A percentile compares a stretch with the other conserved stretches of the same genome.
Evolutionary conservation across 64 coral and sea anemone genomes (phyloP).

Genomic region (Montipora cactus): DNA sequence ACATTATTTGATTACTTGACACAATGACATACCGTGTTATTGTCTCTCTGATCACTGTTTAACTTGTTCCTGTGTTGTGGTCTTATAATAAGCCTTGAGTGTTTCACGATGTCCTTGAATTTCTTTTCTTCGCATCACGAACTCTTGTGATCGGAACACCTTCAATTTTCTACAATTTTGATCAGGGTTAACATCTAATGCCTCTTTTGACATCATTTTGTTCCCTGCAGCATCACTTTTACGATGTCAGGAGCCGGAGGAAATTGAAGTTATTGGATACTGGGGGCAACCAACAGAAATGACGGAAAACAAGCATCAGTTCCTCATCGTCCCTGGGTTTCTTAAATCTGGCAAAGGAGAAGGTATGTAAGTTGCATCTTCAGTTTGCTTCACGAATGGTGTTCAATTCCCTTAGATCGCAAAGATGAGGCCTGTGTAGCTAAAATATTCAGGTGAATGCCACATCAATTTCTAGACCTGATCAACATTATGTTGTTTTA

Average conservation of each 20-base stretch:
- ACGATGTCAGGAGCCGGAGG: no score
- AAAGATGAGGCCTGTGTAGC: not conserved
- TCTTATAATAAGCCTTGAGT: no score
- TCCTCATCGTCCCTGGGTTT: constrained; percentile 42
- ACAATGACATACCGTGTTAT: no score
- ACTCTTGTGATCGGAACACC: no score
- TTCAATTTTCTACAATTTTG: no score
- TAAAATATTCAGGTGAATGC: not conserved
- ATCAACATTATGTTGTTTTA: no score
- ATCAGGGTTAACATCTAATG: no score
- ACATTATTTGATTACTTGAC: no score
- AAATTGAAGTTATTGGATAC: constrained; percentile 32
- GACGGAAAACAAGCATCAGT: not conserved
- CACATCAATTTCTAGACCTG: not conserved
- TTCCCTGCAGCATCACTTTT: not conserved
- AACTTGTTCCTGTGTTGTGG: no score
- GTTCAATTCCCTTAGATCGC: not conserved
- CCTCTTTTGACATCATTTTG: not conserved
- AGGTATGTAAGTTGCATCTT: not conserved
- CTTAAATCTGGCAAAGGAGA: constrained; percentile 38
- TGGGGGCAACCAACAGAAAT: constrained; percentile 38
- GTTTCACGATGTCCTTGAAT: no score
- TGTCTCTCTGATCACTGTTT: no score
- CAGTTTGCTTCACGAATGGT: not conserved
- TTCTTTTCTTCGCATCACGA: no score